Evolutionary conservation across 37 sponge, comb jelly and placozoan genomes (phyloP), one percentile per base, ranked within the genome.

Genomic region (Dysidea cf. avara): DNA sequence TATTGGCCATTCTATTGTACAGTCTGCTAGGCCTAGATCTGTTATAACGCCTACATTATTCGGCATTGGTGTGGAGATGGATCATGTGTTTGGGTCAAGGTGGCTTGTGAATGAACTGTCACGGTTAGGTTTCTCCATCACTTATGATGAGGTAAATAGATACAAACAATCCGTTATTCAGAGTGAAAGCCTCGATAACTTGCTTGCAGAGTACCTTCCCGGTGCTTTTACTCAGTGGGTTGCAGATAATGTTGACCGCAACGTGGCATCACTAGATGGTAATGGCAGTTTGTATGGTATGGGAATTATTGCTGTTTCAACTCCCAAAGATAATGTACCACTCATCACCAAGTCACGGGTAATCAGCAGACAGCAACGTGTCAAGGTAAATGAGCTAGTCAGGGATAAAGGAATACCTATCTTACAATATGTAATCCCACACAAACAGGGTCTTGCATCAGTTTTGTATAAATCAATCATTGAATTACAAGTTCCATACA

Each of bases 291-390:
- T 71, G 7, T 38, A 71, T 69, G 50, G 71, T 21, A 58, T 69
- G 80, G 71, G 80, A 26, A 69, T 69, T 3, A 69, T 79, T 33
- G 70, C 64, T 69, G 64, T 69, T 61, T 57, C 71, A 39, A 69
- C 63, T 54, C 35, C 80, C 9, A 53, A 67, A 65, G 66, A 76
- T 64, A 33, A 34, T 21, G 50, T 14, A 71, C 72, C 56, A 55
- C 22, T 71, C 7, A 53, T 30, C 7, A 9, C 22, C 26, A 71
- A 53, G 14, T 22, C 72, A 71, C 72, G 37, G 4, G 37, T 71
- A n/a, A 71, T 71, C 28, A 12, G 22, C 4, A 71, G 72, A 22
- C 57, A 54, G 18, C 56, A 53, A 71, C 57, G 61, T 20, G 59
- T 58, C 21, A 73, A 22, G 24, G 60, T 58, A 25, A 58, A 56